Percentiles rank a stretch among this genome's conserved stretches.
These are phyloP conservation scores for Agelastica alni DNA, from an alignment of 2,888 invertebrate genomes.

Conservation along the genomic window DNA sequence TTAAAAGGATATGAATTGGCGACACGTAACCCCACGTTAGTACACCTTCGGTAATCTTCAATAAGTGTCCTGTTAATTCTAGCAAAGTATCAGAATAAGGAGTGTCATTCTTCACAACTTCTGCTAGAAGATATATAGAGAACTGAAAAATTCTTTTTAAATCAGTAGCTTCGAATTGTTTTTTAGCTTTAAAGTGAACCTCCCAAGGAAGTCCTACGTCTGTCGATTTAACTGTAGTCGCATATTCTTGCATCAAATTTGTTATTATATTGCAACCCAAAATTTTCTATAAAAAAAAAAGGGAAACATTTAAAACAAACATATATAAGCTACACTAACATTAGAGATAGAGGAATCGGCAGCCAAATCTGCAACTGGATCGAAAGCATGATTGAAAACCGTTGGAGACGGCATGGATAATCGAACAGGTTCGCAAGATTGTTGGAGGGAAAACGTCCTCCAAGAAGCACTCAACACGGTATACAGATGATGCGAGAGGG, in stretches of 20 bases:
- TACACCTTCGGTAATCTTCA: slow-evolving; percentile 79
- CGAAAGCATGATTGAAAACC: too few species aligned
- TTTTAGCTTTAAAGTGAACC: slow-evolving; percentile 81
- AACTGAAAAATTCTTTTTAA: slow-evolving; percentile 80
- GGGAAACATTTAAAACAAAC: not conserved
- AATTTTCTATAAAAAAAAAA: slow-evolving; percentile 66
- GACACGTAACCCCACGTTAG: slow-evolving; percentile 83
- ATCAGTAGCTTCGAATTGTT: slow-evolving; percentile 80
- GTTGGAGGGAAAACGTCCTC: too few species aligned
- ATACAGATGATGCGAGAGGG: too few species aligned
- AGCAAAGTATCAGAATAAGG: slow-evolving; percentile 60
- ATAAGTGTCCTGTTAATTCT: slow-evolving; percentile 68
- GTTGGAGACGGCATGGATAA: too few species aligned
- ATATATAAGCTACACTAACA: too few species aligned
- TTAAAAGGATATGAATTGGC: slow-evolving; percentile 55
- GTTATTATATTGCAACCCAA: slow-evolving; percentile 83
- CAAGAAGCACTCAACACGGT: too few species aligned
- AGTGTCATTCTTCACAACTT: slow-evolving; percentile 61
- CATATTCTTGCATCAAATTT: slow-evolving; percentile 86
- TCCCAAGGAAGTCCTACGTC: slow-evolving; percentile 90
- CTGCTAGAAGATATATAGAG: slow-evolving; percentile 65
- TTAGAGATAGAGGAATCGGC: too few species aligned
- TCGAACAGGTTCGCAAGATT: too few species aligned
- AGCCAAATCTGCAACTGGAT: too few species aligned
- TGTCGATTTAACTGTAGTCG: slow-evolving; percentile 80